A percentile compares a stretch with the other conserved stretches of the same genome.
These are phyloP conservation scores for Chauna torquata DNA, from an alignment of 2,113 vertebrate species.

Conservation along the genomic window DNA sequence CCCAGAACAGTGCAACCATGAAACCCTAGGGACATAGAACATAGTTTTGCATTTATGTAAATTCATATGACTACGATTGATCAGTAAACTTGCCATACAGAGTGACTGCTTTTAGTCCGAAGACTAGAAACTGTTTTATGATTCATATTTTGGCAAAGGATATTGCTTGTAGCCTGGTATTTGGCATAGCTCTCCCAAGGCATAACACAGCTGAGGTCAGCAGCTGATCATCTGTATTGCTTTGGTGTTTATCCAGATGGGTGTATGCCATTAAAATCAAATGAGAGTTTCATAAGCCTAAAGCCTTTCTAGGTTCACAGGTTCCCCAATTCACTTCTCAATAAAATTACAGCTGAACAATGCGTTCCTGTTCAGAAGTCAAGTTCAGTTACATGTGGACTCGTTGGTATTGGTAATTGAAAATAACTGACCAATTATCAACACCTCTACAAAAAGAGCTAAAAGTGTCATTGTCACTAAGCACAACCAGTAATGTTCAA, in stretches of 20 bases:
- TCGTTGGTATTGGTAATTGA: accelerated
- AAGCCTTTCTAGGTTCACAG: neutral
- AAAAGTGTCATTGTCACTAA: neutral
- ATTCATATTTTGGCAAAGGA: neutral
- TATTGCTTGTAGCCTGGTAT: neutral
- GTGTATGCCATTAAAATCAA: neutral
- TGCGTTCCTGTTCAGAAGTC: neutral
- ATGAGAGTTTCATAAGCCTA: neutral
- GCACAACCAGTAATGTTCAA: neutral
- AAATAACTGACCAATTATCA: neutral
- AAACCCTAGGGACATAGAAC: neutral
- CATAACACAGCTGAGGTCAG: neutral
- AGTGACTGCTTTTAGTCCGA: neutral
- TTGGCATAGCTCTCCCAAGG: neutral
- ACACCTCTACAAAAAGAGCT: neutral
- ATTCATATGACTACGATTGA: neutral
- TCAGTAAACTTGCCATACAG: neutral
- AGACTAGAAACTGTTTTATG: neutral
- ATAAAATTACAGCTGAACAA: neutral
- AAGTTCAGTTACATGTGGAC: neutral
- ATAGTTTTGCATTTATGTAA: neutral
- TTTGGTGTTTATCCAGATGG: neutral
- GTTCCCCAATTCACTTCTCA: neutral
- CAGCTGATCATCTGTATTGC: neutral
- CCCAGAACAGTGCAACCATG: neutral